Evolutionary conservation across 2,888 invertebrate genomes (phyloP).

Genomic region (Hirtodrosophila trivittata): DNA sequence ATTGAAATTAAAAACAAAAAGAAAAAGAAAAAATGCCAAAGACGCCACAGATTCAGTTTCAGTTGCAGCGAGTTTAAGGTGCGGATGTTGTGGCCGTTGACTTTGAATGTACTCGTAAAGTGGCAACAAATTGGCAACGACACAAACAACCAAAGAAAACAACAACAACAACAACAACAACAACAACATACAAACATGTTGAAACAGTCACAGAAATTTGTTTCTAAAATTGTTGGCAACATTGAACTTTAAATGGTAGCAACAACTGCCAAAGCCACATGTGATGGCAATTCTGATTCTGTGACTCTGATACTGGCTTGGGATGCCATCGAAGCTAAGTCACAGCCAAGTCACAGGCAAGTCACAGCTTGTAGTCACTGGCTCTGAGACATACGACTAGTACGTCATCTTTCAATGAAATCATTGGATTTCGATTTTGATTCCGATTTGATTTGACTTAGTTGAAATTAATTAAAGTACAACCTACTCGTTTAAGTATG

Average conservation of each 20-base stretch:
- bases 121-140: slow-evolving; percentile 69
- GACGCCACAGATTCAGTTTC: slow-evolving; percentile 14
- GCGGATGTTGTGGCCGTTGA: slow-evolving; percentile 61
- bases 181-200: slow-evolving; percentile 25
- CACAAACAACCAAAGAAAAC: slow-evolving; percentile 26
- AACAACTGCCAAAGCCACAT: slow-evolving; percentile 54
- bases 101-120: slow-evolving; percentile 63
- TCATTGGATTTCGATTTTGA: slow-evolving; percentile 1
- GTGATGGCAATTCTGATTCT: slow-evolving; percentile 44
- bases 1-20: slow-evolving; percentile 6
- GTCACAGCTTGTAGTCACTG: too few species aligned
- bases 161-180: slow-evolving; percentile 22
- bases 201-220: slow-evolving; percentile 57
- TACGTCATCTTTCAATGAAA: background rate
- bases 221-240: slow-evolving; percentile 73
- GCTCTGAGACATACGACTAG: slow-evolving; percentile 13
- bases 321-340: slow-evolving; percentile 42
- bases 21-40: slow-evolving; percentile 30
- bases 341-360: slow-evolving; percentile 25
- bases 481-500: background rate
- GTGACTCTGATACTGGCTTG: slow-evolving; percentile 24
- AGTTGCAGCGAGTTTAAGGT: slow-evolving; percentile 60
- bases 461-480: background rate
- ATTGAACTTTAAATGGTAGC: slow-evolving; percentile 78
- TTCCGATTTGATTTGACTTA: slow-evolving; percentile 31